Conservation (phyloP, 2,888 invertebrate genomes). For the Anthoptus insignis region DNA sequence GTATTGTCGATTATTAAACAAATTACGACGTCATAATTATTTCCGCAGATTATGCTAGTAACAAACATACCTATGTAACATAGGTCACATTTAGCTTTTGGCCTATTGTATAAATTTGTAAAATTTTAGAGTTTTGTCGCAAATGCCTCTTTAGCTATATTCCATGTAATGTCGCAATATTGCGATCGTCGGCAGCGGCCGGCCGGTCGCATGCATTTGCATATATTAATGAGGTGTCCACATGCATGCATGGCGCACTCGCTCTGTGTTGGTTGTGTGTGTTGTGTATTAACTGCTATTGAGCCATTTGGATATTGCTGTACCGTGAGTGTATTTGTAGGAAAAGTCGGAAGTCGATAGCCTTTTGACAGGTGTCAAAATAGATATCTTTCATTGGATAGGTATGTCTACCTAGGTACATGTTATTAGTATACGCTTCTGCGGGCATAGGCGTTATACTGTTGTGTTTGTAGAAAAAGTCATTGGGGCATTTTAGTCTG, state of each 20-base stretch:
- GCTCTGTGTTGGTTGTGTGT: slow-evolving; percentile 77
- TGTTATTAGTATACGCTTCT: too few species aligned
- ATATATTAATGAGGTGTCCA: slow-evolving; percentile 52
- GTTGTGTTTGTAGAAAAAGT: too few species aligned
- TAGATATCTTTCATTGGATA: too few species aligned
- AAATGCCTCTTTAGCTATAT: slow-evolving; percentile 83
- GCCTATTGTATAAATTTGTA: slow-evolving; percentile 57
- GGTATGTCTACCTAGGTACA: too few species aligned
- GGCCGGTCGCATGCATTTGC: slow-evolving; percentile 85
- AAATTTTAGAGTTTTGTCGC: slow-evolving; percentile 81
- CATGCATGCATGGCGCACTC: slow-evolving; percentile 61
- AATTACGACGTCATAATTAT: too few species aligned
- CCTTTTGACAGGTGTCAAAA: too few species aligned
- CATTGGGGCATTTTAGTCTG: too few species aligned
- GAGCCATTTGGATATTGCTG: slow-evolving; percentile 83
- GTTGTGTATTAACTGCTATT: slow-evolving; percentile 86
- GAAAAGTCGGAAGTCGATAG: neutral
- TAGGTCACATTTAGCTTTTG: neutral
- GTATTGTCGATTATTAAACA: too few species aligned
- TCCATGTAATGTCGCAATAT: slow-evolving; percentile 85
- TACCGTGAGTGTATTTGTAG: slow-evolving; percentile 62
- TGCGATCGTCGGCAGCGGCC: slow-evolving; percentile 78
- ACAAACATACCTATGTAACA: neutral
- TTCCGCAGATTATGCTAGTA: too few species aligned
- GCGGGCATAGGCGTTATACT: too few species aligned